Base-by-base conservation (phyloP, 2,888 invertebrate genomes). In the Eulithis prunata region DNA sequence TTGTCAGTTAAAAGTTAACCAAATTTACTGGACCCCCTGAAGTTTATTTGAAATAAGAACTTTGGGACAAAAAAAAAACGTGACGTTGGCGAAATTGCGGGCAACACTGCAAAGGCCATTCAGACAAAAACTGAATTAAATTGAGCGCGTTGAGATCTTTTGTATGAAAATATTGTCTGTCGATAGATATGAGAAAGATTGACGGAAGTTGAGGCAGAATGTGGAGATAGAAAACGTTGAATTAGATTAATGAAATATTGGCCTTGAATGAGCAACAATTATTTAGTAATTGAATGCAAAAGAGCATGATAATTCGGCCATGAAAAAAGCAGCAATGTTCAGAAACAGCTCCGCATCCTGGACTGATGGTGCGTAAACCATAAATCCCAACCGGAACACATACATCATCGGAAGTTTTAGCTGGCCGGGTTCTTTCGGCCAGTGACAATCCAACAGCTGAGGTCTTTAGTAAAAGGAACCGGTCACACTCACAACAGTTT, bases 361-460 rank as follows among this genome's bases (percentile, higher is more conserved):
- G 63, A 57, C 14, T 49, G 21, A 49, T 63, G 53, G 58, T 68
- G 57, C 45, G 58, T 53, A 60, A 62, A 65, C 77, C 72, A 80
- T 76, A 77, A 79, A 79, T 78, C 71, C 80, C 79, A 87, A 83
- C 85, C 90, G 89, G 89, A 88, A 86, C 82, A 71, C 69, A 82
- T 81, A 79, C 78, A 86, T 87, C 86, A 87, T 90, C 91, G 90
- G 90, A 91, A 89, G 89, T 85, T 81, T 83, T 77, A 72, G 58
- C 65, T 47, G 13, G 38, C 41, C 36, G 60, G 65, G 76, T 69
- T 80, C 72, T 69, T 81, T 73, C 83, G 82, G 79, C 82, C 80
- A 83, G 81, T 83, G 84, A 84, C 84, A 83, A 78, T 78, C 71
- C 70, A 76, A 61, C 43, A 73, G 69, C 74, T 77, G 80, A 81